These are phyloP conservation scores for Condylostylus longicornis DNA, from an alignment of 1,140 invertebrate genomes.

Conservation along the genomic window DNA sequence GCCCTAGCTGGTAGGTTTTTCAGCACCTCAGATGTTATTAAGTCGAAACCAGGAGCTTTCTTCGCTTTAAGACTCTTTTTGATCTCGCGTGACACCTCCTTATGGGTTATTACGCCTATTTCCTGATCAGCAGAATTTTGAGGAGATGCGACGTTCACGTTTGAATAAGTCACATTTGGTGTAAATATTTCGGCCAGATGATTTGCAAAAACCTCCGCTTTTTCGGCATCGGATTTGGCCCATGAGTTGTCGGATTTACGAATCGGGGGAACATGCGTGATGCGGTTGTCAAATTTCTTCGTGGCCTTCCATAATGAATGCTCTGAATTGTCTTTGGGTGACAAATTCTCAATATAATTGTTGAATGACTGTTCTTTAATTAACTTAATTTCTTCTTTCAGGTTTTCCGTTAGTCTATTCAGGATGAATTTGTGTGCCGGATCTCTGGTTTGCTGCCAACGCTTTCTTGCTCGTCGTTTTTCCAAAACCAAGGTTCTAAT, in stretches of 20 bases:
- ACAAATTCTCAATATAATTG: conserved; percentile 5
- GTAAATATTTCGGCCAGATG: conserved; percentile 6
- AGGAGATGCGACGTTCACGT: conserved; percentile 2
- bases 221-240: conserved; percentile 5
- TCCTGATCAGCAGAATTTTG: conserved; percentile 4
- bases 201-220: conserved; percentile 7
- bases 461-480: too few species aligned
- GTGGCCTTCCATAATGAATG: conserved; percentile 6
- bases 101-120: conserved; percentile 1
- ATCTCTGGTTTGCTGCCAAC: too few species aligned
- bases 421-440: too few species aligned
- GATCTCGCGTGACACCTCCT: conserved; percentile 7
- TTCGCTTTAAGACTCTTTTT: conserved; percentile 8
- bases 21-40: conserved; percentile 6
- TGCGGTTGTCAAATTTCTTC: conserved; percentile 5
- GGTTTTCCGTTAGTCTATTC: conserved; percentile 7
- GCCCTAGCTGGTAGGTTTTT: conserved; percentile 8
- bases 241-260: conserved; percentile 1
- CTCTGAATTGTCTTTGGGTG: conserved; percentile 4
- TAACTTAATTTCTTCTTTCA: conserved; percentile 1
- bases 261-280: conserved; percentile 5
- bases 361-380: conserved; percentile 5
- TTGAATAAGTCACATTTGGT: neutral
- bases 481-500: too few species aligned
- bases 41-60: conserved; percentile 12